Evolutionary conservation across 2,797 vertebrate species (phyloP).

Genomic region (Sebastolobus altivelis): DNA sequence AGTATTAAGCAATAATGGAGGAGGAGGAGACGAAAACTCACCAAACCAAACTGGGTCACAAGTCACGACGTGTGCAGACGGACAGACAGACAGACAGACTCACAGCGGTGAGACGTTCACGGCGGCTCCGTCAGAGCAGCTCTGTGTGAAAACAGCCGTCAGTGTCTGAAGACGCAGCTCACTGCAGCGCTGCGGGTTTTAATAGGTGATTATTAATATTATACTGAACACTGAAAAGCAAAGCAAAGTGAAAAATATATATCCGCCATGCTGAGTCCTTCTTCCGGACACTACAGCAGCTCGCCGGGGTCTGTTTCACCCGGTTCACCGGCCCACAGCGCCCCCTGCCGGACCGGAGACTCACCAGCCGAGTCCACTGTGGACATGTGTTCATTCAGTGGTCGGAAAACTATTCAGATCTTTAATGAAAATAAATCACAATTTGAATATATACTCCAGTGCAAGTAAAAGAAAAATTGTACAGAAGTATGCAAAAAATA

Average conservation of each 20-base stretch:
- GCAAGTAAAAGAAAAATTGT: not conserved
- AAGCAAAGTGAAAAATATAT: conserved; percentile 16
- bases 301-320: not conserved
- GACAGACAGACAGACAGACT: not conserved
- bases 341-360: conserved; percentile 28
- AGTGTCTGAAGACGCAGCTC: accelerated
- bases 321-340: conserved; percentile 20
- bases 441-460: not conserved
- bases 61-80: conserved; percentile 28
- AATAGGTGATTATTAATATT: accelerated
- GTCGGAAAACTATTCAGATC: no score
- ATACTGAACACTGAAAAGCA: not conserved
- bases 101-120: not conserved
- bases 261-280: conserved; percentile 48
- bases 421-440: not conserved
- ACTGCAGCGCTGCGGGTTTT: not conserved
- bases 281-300: conserved; percentile 40
- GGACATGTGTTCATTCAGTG: no score
- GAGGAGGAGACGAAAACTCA: conserved; percentile 51
- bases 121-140: not conserved
- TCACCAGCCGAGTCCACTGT: not conserved
- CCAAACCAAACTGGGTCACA: conserved; percentile 56
- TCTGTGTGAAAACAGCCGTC: accelerated
- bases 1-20: not conserved
- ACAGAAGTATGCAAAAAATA: not conserved